Evolutionary conservation across 2,113 vertebrate species (phyloP), one percentile per base, ranked within the genome.

Genomic region (Oreocharis arfaki): DNA sequence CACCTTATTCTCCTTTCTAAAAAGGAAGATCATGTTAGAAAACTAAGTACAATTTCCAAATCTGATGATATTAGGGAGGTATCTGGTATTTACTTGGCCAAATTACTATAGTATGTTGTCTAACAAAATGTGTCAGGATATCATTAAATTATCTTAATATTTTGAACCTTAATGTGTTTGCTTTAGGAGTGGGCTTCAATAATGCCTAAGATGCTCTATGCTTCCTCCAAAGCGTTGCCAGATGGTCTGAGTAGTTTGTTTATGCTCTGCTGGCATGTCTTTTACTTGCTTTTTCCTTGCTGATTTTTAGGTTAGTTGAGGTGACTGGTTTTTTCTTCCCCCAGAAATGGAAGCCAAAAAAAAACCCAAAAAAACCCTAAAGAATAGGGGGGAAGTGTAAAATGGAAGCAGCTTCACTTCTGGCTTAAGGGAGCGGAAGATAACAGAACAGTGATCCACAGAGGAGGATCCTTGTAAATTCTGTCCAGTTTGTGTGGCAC

Each of bases 261-360:
- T 81, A n/a, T 6, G 7, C 41, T 81, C 55, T 91, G 16, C 64
- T 89, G 63, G 35, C 19, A 28, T 37, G 9, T 53, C 24, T 94
- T 80, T 41, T 52, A 17, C 41, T 77, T 83, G 50, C 8, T 63
- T 92, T 92, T 73, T 61, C 27, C 10, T 5, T 76, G 18, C 26
- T 74, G 46, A 46, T 92, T 61, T 81, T 68, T 81, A 77, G 27
- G 26, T 42, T 86, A 84, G 17, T 60, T 87, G 59, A 73, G 49
- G 59, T 68, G 23, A 26, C 22, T 32, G 7, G 4, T n/a, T 35
- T 44, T 68, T 82, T 16, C 8, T 57, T 74, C 16, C 7, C 10
- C 3, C 0, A 1, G 17, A 42, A 84, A 77, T 11, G 27, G 33
- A 77, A 55, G 21, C 5, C 0, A 9, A 42, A 26, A 35, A 30